Percentiles rank a stretch among this genome's conserved stretches.
Conservation (phyloP, 2,888 invertebrate genomes). For the Coremacera marginata region DNA sequence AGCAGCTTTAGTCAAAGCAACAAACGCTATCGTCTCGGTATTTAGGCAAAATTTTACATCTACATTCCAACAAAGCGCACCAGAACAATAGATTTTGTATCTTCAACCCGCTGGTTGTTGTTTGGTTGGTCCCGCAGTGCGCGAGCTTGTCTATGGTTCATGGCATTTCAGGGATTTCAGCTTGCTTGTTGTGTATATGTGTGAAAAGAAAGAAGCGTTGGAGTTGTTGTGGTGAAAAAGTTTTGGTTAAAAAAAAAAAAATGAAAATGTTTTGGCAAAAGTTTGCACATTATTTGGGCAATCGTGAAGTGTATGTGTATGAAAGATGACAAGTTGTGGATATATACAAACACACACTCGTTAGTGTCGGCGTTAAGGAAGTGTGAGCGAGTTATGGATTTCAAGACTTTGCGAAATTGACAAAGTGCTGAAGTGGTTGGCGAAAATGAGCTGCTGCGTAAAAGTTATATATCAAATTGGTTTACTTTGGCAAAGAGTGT, state of each 20-base stretch:
- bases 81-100: background rate
- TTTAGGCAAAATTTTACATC: slow-evolving; percentile 9
- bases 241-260: background rate
- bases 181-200: background rate
- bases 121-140: background rate
- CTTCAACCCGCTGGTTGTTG: background rate
- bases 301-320: background rate
- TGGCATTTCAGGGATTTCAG: background rate
- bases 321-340: too few relatives aligned
- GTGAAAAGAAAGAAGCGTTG: background rate
- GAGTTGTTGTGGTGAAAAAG: slow-evolving; percentile 19
- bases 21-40: background rate
- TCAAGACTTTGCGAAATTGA: too few relatives aligned
- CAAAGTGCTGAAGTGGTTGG: too few relatives aligned
- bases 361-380: too few relatives aligned
- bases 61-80: background rate
- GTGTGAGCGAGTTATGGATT: too few relatives aligned
- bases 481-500: too few relatives aligned
- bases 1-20: too few relatives aligned
- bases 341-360: too few relatives aligned
- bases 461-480: too few relatives aligned
- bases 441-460: too few relatives aligned
- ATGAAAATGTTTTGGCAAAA: background rate
- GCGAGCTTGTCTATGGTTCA: too few relatives aligned
- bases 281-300: background rate